Conservation (phyloP, 2,888 invertebrate species). For the Ennomos fuscantarius region DNA sequence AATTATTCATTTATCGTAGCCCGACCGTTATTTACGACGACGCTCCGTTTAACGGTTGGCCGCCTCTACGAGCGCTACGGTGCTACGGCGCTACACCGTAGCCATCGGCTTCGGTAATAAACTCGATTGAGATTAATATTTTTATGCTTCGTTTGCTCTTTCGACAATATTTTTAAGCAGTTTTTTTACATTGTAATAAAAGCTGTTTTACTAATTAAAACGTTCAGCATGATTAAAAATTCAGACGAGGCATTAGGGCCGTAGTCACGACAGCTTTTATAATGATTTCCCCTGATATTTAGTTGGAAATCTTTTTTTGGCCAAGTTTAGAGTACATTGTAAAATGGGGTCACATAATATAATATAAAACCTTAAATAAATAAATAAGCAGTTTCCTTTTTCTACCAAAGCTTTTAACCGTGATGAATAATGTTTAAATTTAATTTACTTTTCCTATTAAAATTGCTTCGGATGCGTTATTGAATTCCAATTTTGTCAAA, state of each 20-base stretch:
- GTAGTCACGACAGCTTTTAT: neutral
- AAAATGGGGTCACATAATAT: too few species aligned
- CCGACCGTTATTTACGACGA: conserved; percentile 58
- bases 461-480: too few species aligned
- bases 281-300: too few species aligned
- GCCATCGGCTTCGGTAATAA: conserved; percentile 46
- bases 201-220: conserved; percentile 1
- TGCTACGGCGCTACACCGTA: conserved; percentile 45
- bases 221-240: neutral
- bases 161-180: conserved; percentile 14
- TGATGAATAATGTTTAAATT: too few species aligned
- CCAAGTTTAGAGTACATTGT: too few species aligned
- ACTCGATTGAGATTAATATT: conserved; percentile 45
- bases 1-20: conserved; percentile 74
- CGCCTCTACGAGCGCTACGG: conserved; percentile 54
- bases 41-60: conserved; percentile 56
- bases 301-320: too few species aligned
- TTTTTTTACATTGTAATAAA: conserved; percentile 5
- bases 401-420: too few species aligned
- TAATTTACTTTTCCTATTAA: too few species aligned
- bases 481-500: too few species aligned
- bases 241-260: neutral
- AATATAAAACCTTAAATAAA: too few species aligned
- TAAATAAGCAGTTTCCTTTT: too few species aligned
- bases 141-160: conserved; percentile 24